These are phyloP conservation scores for Pogonomyrmex barbatus DNA, from an alignment of 1,140 invertebrate species.

Conservation along the genomic window DNA sequence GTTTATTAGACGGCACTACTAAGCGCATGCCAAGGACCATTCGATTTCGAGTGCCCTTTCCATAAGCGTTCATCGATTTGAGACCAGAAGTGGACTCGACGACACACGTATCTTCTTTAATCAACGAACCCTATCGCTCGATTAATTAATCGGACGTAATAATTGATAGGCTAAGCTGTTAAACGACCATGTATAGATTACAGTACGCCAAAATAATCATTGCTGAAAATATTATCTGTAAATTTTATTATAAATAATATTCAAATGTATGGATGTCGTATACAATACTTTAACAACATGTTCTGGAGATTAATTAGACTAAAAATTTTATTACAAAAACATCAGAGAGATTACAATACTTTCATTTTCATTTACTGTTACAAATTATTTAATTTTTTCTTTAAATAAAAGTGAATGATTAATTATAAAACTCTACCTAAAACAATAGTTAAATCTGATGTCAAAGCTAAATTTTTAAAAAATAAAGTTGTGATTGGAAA, in stretches of 20 bases:
- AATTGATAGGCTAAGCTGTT: slow-evolving; percentile 35
- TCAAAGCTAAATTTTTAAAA: neutral
- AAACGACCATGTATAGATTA: neutral
- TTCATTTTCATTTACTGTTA: neutral
- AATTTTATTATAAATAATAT: slow-evolving; percentile 7
- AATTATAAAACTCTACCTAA: neutral
- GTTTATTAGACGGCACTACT: slow-evolving; percentile 79
- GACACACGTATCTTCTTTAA: slow-evolving; percentile 35
- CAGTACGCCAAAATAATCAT: neutral
- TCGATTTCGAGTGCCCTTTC: slow-evolving; percentile 61
- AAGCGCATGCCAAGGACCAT: slow-evolving; percentile 66
- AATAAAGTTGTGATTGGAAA: neutral
- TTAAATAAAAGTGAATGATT: neutral
- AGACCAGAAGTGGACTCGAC: slow-evolving; percentile 58
- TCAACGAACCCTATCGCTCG: slow-evolving; percentile 42
- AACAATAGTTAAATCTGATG: neutral
- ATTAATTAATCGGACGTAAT: slow-evolving; percentile 72
- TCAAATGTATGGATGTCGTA: neutral
- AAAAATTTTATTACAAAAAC: neutral
- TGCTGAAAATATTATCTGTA: neutral
- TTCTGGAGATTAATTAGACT: neutral
- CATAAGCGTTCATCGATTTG: slow-evolving; percentile 62
- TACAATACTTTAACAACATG: neutral
- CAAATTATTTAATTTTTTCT: neutral
- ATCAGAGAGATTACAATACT: neutral